Percentiles rank a stretch among this genome's conserved stretches.
These are phyloP conservation scores for Melanotaenia nigrans DNA, from an alignment of 2,797 vertebrate genomes.

Conservation along the genomic window DNA sequence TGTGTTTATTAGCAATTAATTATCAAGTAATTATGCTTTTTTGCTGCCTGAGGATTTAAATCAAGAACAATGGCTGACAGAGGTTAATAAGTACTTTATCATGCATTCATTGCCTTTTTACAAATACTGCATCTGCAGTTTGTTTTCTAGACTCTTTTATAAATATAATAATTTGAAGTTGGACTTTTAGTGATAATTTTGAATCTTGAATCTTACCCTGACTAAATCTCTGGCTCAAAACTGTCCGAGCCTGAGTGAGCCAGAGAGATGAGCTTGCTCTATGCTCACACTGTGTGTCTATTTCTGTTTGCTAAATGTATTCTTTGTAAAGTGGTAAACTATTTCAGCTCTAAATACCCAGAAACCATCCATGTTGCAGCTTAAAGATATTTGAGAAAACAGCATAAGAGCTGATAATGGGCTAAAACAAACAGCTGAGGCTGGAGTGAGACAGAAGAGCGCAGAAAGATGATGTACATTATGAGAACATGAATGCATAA, in stretches of 20 bases:
- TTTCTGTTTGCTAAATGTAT: conserved; percentile 12
- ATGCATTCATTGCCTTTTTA: not conserved
- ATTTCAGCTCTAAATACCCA: conserved; percentile 22
- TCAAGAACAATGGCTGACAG: not conserved
- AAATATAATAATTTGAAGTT: not conserved
- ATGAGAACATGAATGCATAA: conserved; percentile 77
- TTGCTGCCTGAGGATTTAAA: not conserved
- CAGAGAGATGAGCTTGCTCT: not conserved
- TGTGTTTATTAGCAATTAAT: conserved; percentile 2
- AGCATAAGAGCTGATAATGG: conserved; percentile 37
- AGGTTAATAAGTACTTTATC: not conserved
- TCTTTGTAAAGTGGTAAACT: not conserved
- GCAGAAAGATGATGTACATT: conserved; percentile 68
- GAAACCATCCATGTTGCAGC: conserved; percentile 21
- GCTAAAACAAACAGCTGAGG: conserved; percentile 52
- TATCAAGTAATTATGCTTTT: conserved; percentile 7
- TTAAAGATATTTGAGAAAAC: conserved; percentile 57
- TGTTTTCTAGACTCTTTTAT: not conserved
- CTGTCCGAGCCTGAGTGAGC: not conserved
- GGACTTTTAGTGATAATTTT: not conserved
- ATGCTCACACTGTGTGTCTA: not conserved
- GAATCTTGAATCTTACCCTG: not conserved
- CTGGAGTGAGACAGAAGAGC: conserved; percentile 47
- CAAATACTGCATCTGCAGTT: not conserved
- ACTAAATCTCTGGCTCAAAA: not conserved